Conservation (phyloP, 2,888 invertebrate species). For the Arctia plantaginis region DNA sequence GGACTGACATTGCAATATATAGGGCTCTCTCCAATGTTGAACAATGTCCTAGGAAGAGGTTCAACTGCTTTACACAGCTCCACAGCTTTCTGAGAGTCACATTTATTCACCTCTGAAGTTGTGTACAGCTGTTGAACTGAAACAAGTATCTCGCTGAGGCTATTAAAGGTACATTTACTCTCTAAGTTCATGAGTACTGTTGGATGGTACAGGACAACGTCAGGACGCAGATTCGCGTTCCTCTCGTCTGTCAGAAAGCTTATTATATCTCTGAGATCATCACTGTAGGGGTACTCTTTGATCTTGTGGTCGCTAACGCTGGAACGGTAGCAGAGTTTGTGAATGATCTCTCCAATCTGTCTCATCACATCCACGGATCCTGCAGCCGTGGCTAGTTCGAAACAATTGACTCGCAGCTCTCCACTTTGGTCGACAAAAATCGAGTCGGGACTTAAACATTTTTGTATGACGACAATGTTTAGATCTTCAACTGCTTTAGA, state of each 20-base stretch:
- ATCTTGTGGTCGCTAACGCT: conserved; percentile 55
- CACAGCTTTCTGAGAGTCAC: conserved; percentile 80
- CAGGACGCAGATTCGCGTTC: conserved; percentile 68
- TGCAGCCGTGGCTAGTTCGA: conserved; percentile 60
- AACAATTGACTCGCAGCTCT: conserved; percentile 76
- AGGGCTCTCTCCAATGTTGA: conserved; percentile 67
- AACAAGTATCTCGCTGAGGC: conserved; percentile 66
- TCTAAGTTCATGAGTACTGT: conserved; percentile 80
- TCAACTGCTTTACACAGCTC: conserved; percentile 68
- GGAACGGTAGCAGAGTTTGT: conserved; percentile 60
- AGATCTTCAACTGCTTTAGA: conserved; percentile 68
- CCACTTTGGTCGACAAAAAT: conserved; percentile 73
- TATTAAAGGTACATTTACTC: conserved; percentile 55
- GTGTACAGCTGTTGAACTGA: conserved; percentile 52
- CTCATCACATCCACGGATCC: conserved; percentile 57
- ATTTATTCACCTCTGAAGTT: conserved; percentile 71
- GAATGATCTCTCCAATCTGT: conserved; percentile 72
- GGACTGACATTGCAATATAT: conserved; percentile 75
- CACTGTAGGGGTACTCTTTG: conserved; percentile 70
- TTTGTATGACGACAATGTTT: conserved; percentile 65
- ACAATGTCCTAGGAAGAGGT: conserved; percentile 69
- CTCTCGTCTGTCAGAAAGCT: conserved; percentile 72
- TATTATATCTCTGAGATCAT: conserved; percentile 75
- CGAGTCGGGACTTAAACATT: conserved; percentile 67
- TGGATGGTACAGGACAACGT: conserved; percentile 80